Evolutionary conservation across 1,140 invertebrate genomes (phyloP), one percentile per base, ranked within the genome.

Genomic region (Ostrea edulis): DNA sequence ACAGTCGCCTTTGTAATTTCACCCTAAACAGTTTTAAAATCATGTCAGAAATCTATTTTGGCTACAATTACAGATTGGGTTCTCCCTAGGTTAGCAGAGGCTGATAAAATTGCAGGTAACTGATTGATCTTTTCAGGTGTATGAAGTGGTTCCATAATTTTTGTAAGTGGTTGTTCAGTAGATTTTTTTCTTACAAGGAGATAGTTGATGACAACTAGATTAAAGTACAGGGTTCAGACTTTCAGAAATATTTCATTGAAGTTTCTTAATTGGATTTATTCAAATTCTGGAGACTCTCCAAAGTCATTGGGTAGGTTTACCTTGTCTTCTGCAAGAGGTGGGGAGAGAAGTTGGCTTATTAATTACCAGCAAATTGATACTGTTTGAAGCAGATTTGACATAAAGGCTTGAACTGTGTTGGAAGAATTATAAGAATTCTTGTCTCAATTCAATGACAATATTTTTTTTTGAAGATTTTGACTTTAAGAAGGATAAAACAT

Each of bases 11-110:
- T 77, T 35, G 68, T 77, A 25, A 77, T 77, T 77, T 14, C 68
- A 77, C 68, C 68, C 68, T 77, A 77, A 77, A 77, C 68, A 77
- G 68, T 77, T 77, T 77, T 29, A 29, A 77, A 77, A 77, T 77
- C 68, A 77, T 77, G 68, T 77, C 68, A 77, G 68, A 77, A 77
- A 77, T 77, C 68, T 77, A 77, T 77, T 77, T 77, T 77, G 68
- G 68, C 68, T 77, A 77, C 68, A 77, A 77, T 77, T 77, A 77
- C 68, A 35, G 68, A 77, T 77, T 35, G 9, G 25, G 17, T 77
- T 77, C 68, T 77, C 25, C 68, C 12, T 77, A 77, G 68, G 68
- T 77, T 22, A 77, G 68, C 68, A 25, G 29, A 12, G 68, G 68
- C 68, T 77, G 29, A 77, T 77, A 77, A 77, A 8, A 1, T 2